Percentiles rank a stretch among this genome's conserved stretches.
Conservation (phyloP, 2,888 invertebrate species). For the Melolontha melolontha region DNA sequence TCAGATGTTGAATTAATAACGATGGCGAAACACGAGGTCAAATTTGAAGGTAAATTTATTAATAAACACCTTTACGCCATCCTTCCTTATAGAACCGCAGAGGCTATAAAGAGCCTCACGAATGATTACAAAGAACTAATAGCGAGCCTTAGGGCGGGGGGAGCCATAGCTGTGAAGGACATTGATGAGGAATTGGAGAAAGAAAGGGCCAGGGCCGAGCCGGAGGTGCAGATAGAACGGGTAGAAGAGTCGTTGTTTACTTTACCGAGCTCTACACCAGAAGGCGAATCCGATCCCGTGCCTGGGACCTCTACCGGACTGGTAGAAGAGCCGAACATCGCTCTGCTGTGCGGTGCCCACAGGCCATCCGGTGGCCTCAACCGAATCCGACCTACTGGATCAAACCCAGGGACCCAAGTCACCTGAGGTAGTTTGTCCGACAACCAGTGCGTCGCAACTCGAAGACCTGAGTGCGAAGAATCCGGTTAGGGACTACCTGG, state of each 20-base stretch:
- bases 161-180: background rate
- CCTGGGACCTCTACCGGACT: too few relatives aligned
- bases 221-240: background rate
- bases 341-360: too few relatives aligned
- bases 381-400: too few relatives aligned
- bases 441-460: background rate
- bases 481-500: background rate
- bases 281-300: too few relatives aligned
- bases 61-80: background rate
- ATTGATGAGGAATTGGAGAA: constrained; percentile 10
- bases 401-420: background rate
- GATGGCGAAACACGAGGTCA: too few relatives aligned
- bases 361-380: too few relatives aligned
- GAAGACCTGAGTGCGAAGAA: too few relatives aligned
- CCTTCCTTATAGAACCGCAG: constrained; percentile 4
- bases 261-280: background rate
- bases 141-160: background rate
- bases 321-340: too few relatives aligned
- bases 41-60: too few relatives aligned
- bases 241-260: background rate
- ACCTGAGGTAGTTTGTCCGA: too few relatives aligned
- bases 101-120: background rate
- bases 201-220: background rate
- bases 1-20: too few relatives aligned
- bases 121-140: constrained; percentile 13